These are phyloP conservation scores for Microdon myrmicae DNA, from an alignment of 2,888 invertebrate species.

Conservation along the genomic window DNA sequence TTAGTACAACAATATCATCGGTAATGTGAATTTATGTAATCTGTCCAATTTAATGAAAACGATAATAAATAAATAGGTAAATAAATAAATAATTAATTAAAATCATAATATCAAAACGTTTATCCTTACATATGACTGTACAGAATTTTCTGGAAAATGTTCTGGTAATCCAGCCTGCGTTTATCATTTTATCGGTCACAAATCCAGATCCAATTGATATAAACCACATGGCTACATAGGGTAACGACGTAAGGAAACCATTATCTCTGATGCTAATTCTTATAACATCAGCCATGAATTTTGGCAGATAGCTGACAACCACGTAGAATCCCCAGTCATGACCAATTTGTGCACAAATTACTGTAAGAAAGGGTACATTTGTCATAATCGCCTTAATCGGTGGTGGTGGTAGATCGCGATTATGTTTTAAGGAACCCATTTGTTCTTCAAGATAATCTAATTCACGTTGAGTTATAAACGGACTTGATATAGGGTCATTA, in stretches of 20 bases:
- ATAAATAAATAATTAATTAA: slow-evolving; percentile 5
- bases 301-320: slow-evolving; percentile 72
- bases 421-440: slow-evolving; percentile 68
- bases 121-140: slow-evolving; percentile 71
- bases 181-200: slow-evolving; percentile 74
- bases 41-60: slow-evolving; percentile 5
- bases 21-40: too few relatives aligned
- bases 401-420: slow-evolving; percentile 69
- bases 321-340: slow-evolving; percentile 74
- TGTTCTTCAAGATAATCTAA: slow-evolving; percentile 72
- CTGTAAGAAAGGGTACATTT: slow-evolving; percentile 74
- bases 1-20: too few relatives aligned
- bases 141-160: slow-evolving; percentile 73
- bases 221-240: slow-evolving; percentile 71
- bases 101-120: not conserved
- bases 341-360: slow-evolving; percentile 74
- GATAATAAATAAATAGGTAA: slow-evolving; percentile 3
- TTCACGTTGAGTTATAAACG: slow-evolving; percentile 76
- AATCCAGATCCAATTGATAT: slow-evolving; percentile 70
- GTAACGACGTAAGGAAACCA: slow-evolving; percentile 70
- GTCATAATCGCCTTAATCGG: slow-evolving; percentile 76
- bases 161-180: slow-evolving; percentile 68
- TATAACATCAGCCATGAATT: slow-evolving; percentile 71
- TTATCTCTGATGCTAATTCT: slow-evolving; percentile 70
- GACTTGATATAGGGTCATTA: slow-evolving; percentile 75